phyloP scores from a whole-genome alignment of 2,113 vertebrate species.

The Microtus pennsylvanicus region DNA sequence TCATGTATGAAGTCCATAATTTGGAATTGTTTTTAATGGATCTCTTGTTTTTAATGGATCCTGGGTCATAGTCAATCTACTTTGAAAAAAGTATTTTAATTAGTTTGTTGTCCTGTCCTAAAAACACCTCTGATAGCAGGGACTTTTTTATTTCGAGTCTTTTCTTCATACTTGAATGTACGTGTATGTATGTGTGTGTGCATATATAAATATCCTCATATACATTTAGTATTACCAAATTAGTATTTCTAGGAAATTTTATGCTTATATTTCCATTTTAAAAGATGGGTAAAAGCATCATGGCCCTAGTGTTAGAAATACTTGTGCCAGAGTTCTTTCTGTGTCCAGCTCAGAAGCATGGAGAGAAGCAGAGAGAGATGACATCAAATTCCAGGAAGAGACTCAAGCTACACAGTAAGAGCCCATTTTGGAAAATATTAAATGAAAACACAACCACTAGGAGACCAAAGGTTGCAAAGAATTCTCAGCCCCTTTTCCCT shows the following conservation, averaged over 20 bases:
- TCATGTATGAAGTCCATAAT: background rate
- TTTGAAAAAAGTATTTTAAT: background rate
- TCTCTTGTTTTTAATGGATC: background rate
- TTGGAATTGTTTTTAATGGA: background rate
- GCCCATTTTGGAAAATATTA: background rate
- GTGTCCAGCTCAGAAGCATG: background rate
- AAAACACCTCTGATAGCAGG: background rate
- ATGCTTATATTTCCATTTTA: background rate
- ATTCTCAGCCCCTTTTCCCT: slow-evolving; percentile 51
- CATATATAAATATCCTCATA: background rate
- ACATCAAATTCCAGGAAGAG: no score
- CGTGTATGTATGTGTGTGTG: background rate
- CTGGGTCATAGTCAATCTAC: background rate
- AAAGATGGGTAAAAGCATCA: background rate
- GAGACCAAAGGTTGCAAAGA: background rate
- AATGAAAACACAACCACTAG: background rate
- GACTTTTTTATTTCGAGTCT: background rate
- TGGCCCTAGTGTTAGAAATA: background rate
- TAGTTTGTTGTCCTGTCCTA: background rate
- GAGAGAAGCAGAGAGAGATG: background rate
- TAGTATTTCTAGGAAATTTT: background rate
- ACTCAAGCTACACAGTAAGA: background rate
- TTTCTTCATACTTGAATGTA: background rate
- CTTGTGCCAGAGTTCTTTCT: background rate
- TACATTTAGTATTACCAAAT: background rate